Evolutionary conservation across 2,888 invertebrate genomes (phyloP), one percentile per base, ranked within the genome.

Genomic region (Micoletzkya japonica): DNA sequence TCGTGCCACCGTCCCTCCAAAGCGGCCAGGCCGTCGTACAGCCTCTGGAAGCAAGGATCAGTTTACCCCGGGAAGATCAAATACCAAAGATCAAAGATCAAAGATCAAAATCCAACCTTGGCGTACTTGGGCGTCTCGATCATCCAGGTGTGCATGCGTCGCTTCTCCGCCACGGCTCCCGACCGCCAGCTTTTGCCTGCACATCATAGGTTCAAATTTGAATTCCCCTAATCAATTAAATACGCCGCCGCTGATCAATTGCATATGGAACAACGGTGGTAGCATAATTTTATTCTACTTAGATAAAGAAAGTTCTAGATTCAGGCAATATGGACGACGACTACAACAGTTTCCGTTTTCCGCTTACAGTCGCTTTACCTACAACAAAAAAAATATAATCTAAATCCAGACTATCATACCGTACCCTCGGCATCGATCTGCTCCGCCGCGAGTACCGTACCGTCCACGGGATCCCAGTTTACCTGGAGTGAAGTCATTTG

Each of bases 401-500:
- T 14, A 20, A 44, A 44, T 44, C 20, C n/a, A 52, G 52, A 17
- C 6, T 52, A 52, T 6, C 7, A 24, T 17, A 52, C 3, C 44
- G 36, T 24, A 69, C 69, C 69, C 14, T 76, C 74, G 7, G 49
- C 61, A 88, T 95, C 95, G 3, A 98, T 95, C 89, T 98, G 98
- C 86, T 98, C 98, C 87, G 96, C 93, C 4, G 97, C 98, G 75
- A 99, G 87, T 1, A 98, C 98, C 2, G 98, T 99, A 87, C 92
- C 88, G 87, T 99, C 98, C 0, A 97, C 89, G 1, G 98, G 98
- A 89, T 99, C 98, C 98, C 98, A 99, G 88, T 96, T 96, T 24
- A 79, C 79, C 73, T 75, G 39, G 14, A 30, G 6, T 14, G n/a
- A 10, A 26, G 24, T 7, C 54, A 54, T n/a, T 17, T 17, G n/a